These are phyloP conservation scores for Carassius auratus DNA, from an alignment of 2,113 vertebrate genomes.

Conservation along the genomic window DNA sequence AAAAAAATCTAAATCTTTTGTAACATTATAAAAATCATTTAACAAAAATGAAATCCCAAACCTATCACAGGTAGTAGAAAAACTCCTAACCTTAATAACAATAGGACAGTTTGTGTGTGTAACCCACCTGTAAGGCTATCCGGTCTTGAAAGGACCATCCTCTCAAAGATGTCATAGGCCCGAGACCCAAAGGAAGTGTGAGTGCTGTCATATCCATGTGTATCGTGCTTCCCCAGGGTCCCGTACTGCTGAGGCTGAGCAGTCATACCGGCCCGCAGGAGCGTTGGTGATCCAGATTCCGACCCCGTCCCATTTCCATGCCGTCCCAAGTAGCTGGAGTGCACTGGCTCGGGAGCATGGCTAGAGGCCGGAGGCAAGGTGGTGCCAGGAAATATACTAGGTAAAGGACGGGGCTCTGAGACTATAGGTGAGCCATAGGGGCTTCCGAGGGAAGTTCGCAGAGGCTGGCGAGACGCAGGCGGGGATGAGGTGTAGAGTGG, in stretches of 20 bases:
- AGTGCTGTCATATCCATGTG: constrained; percentile 66
- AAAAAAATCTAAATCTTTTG: too few relatives aligned
- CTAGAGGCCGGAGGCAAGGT: constrained; percentile 81
- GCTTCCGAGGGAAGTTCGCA: constrained; percentile 87
- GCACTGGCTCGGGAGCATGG: constrained; percentile 79
- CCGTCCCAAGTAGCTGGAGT: constrained; percentile 70
- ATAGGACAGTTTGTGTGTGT: background rate
- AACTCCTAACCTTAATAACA: background rate
- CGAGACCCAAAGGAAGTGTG: constrained; percentile 83
- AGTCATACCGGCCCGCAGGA: constrained; percentile 87
- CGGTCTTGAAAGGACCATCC: constrained; percentile 90
- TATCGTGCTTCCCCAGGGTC: constrained; percentile 82
- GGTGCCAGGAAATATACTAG: constrained; percentile 83
- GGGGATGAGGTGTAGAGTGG: constrained; percentile 84
- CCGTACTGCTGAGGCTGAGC: constrained; percentile 93
- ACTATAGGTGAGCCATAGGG: constrained; percentile 87
- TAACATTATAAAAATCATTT: background rate
- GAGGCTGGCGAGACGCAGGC: constrained; percentile 87
- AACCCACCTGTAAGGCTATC: constrained; percentile 94
- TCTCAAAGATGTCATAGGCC: constrained; percentile 91
- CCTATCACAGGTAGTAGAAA: background rate
- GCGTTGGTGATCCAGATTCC: constrained; percentile 73
- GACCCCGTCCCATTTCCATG: constrained; percentile 70
- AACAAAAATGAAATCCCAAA: background rate
- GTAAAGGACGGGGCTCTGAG: constrained; percentile 82